Conservation (phyloP, 2,888 invertebrate species). For the Thyatira batis region DNA sequence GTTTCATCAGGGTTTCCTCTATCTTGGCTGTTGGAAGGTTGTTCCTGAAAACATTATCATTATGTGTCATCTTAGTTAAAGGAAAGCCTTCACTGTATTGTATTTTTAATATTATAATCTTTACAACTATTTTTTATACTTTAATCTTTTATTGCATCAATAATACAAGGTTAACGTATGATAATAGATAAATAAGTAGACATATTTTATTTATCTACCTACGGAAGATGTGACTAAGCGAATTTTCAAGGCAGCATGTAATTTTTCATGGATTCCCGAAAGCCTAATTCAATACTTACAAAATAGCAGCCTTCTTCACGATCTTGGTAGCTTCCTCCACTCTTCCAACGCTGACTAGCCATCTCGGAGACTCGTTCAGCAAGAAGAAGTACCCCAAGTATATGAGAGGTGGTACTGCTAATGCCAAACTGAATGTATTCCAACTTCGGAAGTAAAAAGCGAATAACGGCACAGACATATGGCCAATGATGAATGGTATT, state of each 20-base stretch:
- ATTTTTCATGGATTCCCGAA: too few species aligned
- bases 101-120: neutral
- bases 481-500: conserved; percentile 86
- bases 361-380: conserved; percentile 90
- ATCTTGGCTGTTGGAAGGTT: conserved; percentile 74
- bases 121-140: neutral
- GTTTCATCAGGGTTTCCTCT: conserved; percentile 62
- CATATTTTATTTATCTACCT: too few species aligned
- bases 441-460: conserved; percentile 86
- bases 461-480: conserved; percentile 84
- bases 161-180: neutral
- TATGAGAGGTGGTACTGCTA: conserved; percentile 83
- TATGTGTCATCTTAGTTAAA: too few species aligned
- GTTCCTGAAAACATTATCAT: conserved; percentile 66
- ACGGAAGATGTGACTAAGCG: neutral
- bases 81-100: neutral
- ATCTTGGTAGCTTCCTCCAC: conserved; percentile 84
- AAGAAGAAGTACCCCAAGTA: conserved; percentile 86
- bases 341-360: conserved; percentile 88
- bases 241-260: neutral
- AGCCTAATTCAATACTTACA: conserved; percentile 47
- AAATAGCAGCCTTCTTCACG: conserved; percentile 85
- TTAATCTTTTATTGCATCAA: neutral
- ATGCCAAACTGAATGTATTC: conserved; percentile 84
- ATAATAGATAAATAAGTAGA: neutral